phyloP scores from a whole-genome alignment of 2,888 invertebrate species.

The Caenorhabditis sp. region DNA sequence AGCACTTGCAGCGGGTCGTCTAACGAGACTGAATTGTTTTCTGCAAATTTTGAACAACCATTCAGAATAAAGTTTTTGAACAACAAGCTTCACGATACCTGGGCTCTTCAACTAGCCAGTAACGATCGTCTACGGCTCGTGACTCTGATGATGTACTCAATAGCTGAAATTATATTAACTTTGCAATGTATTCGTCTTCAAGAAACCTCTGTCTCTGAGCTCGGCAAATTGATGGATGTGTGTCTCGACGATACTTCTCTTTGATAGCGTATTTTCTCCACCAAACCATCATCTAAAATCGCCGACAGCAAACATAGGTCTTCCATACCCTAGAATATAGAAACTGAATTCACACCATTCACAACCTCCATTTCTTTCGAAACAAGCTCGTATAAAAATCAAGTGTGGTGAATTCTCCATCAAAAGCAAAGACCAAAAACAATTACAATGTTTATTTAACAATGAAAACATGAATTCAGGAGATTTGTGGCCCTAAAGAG shows the following conservation, averaged over 20 bases:
- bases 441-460: background rate
- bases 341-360: no score
- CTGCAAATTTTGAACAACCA: slow-evolving; percentile 13
- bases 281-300: slow-evolving; percentile 32
- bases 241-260: slow-evolving; percentile 15
- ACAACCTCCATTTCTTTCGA: background rate
- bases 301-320: slow-evolving; percentile 38
- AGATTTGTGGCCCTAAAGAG: slow-evolving; percentile 9
- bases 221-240: slow-evolving; percentile 25
- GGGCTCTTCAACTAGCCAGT: slow-evolving; percentile 8
- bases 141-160: slow-evolving; percentile 36
- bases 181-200: background rate
- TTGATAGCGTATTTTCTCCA: slow-evolving; percentile 9
- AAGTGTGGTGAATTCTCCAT: slow-evolving; percentile 14
- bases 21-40: slow-evolving; percentile 4
- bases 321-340: slow-evolving; percentile 34
- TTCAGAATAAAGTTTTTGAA: no score
- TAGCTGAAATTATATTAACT: background rate
- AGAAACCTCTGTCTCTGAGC: slow-evolving; percentile 28
- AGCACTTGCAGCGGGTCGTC: background rate
- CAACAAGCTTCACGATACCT: background rate
- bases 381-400: background rate
- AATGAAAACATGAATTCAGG: background rate
- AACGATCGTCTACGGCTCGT: slow-evolving; percentile 2
- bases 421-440: background rate